Percentiles rank a stretch among this genome's conserved stretches.
Evolutionary conservation across 1,140 invertebrate species (phyloP).

Genomic region (Sinella curviseta): DNA sequence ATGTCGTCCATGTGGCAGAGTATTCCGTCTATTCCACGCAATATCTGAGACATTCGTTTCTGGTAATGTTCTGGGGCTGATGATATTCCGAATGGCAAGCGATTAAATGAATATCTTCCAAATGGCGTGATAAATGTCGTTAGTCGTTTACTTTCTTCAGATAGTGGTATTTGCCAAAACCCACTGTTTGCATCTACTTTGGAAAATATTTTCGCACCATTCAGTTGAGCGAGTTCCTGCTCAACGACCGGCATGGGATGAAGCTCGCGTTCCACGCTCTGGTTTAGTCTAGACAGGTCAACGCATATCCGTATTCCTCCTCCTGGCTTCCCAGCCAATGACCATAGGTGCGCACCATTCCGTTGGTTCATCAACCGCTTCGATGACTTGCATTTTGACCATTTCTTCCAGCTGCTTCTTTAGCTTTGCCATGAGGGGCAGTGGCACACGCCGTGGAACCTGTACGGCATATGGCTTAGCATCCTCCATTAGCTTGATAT

Average conservation of each 20-base stretch:
- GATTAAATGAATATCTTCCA: constrained; percentile 51
- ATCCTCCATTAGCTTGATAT: constrained; percentile 29
- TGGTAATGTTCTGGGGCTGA: constrained; percentile 50
- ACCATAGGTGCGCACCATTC: constrained; percentile 52
- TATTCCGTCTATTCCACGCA: constrained; percentile 46
- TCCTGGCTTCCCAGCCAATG: constrained; percentile 53
- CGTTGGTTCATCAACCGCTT: constrained; percentile 51
- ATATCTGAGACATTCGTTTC: constrained; percentile 40
- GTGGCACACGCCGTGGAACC: constrained; percentile 34
- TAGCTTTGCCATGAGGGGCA: constrained; percentile 32
- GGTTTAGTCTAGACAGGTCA: constrained; percentile 30
- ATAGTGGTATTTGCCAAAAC: constrained; percentile 55
- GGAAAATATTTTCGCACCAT: constrained; percentile 48
- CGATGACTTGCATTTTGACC: constrained; percentile 49
- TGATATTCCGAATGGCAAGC: constrained; percentile 52
- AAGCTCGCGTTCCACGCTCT: constrained; percentile 30
- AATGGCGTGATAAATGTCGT: constrained; percentile 52
- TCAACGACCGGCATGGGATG: constrained; percentile 33
- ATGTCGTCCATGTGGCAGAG: constrained; percentile 52
- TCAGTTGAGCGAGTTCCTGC: constrained; percentile 17
- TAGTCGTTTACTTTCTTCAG: constrained; percentile 50
- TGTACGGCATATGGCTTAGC: constrained; percentile 31
- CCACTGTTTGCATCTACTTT: constrained; percentile 53
- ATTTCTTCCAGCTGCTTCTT: constrained; percentile 43
- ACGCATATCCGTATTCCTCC: constrained; percentile 36